A percentile compares a stretch with the other conserved stretches of the same genome.
phyloP scores from a whole-genome alignment of 2,888 invertebrate genomes.

The Drosophila silvestris region DNA sequence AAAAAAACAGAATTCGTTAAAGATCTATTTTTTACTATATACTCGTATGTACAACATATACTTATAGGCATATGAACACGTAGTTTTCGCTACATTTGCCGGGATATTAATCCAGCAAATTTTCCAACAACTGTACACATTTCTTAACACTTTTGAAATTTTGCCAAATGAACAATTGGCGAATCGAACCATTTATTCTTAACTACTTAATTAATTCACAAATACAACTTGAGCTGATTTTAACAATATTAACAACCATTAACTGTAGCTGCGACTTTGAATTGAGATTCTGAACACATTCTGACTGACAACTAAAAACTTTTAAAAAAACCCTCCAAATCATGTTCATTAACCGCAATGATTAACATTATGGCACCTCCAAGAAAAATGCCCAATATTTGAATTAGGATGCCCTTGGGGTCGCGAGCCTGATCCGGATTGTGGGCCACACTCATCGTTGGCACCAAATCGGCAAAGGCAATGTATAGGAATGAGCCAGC shows the following conservation, averaged over 20 bases:
- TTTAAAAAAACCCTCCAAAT: slow-evolving; percentile 68
- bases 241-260: neutral
- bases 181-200: neutral
- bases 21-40: slow-evolving; percentile 2
- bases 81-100: neutral
- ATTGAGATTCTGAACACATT: slow-evolving; percentile 48
- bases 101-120: neutral
- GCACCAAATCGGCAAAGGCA: slow-evolving; percentile 92
- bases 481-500: slow-evolving; percentile 93
- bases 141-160: slow-evolving; percentile 10
- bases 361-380: slow-evolving; percentile 91
- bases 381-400: slow-evolving; percentile 88
- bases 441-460: slow-evolving; percentile 87
- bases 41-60: slow-evolving; percentile 17
- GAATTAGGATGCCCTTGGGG: slow-evolving; percentile 87
- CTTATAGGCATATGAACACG: slow-evolving; percentile 4
- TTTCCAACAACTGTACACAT: neutral
- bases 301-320: slow-evolving; percentile 15
- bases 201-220: slow-evolving; percentile 1
- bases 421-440: slow-evolving; percentile 86
- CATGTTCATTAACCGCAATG: slow-evolving; percentile 90
- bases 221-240: neutral
- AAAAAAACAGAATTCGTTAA: slow-evolving; percentile 4
- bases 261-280: slow-evolving; percentile 3
- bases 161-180: slow-evolving; percentile 14